Conservation (phyloP, 1,140 invertebrate species). For the Tetramorium simillimum region DNA sequence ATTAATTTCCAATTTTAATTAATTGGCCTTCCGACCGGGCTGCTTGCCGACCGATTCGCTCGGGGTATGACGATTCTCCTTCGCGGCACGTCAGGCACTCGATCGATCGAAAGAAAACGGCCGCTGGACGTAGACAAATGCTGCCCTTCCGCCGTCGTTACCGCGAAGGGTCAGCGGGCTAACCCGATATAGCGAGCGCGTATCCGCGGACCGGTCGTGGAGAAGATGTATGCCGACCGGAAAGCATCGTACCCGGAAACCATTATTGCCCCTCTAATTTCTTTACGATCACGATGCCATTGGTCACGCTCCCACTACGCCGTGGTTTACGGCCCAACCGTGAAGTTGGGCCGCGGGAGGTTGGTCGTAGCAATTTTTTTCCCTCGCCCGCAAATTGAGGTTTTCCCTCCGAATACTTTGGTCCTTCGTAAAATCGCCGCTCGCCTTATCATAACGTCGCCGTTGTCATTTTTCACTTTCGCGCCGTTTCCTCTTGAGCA, state of each 20-base stretch:
- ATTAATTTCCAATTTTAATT: slow-evolving; percentile 58
- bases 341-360: slow-evolving; percentile 13
- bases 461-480: slow-evolving; percentile 4
- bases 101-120: slow-evolving; percentile 53
- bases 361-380: slow-evolving; percentile 26
- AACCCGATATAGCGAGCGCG: slow-evolving; percentile 59
- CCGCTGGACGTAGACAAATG: slow-evolving; percentile 71
- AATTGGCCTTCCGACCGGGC: background rate
- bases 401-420: slow-evolving; percentile 23
- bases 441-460: background rate
- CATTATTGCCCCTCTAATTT: slow-evolving; percentile 85
- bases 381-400: slow-evolving; percentile 36
- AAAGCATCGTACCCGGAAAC: slow-evolving; percentile 84
- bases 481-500: slow-evolving; percentile 16
- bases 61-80: background rate
- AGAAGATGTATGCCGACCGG: slow-evolving; percentile 84
- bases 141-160: slow-evolving; percentile 63
- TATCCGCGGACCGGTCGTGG: slow-evolving; percentile 57
- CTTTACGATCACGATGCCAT: slow-evolving; percentile 85
- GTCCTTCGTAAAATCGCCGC: background rate
- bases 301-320: slow-evolving; percentile 81
- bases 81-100: slow-evolving; percentile 39
- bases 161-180: slow-evolving; percentile 67
- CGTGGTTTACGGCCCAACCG: slow-evolving; percentile 76
- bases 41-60: slow-evolving; percentile 1